These are phyloP conservation scores for Cheilosia variabilis DNA, from an alignment of 2,888 invertebrate species.

Conservation along the genomic window DNA sequence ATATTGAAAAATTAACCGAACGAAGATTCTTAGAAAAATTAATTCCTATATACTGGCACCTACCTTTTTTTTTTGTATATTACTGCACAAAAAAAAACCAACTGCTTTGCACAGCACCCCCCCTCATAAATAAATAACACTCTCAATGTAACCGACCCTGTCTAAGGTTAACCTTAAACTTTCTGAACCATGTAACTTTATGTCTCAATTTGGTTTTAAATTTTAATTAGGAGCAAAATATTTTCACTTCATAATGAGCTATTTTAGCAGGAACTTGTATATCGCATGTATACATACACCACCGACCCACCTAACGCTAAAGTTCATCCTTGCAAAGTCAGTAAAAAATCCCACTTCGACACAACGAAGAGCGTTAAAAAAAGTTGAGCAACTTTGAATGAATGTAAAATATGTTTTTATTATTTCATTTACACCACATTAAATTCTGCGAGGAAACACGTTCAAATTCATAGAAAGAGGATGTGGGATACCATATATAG, in stretches of 20 bases:
- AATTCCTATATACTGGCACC: no score
- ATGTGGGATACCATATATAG: no score
- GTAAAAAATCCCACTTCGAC: slow-evolving; percentile 40
- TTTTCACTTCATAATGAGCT: slow-evolving; percentile 24
- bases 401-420: slow-evolving; percentile 67
- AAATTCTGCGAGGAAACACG: slow-evolving; percentile 21
- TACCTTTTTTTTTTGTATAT: neutral
- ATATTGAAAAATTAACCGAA: no score
- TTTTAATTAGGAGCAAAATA: slow-evolving; percentile 63
- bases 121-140: neutral
- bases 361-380: neutral
- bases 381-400: slow-evolving; percentile 49
- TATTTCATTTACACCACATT: slow-evolving; percentile 54
- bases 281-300: neutral
- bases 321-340: slow-evolving; percentile 39
- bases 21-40: no score
- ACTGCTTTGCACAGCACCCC: neutral
- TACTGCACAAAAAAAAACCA: neutral
- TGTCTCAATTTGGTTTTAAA: slow-evolving; percentile 41
- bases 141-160: slow-evolving; percentile 9
- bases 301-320: neutral
- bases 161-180: slow-evolving; percentile 36
- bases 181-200: neutral
- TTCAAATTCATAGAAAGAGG: neutral
- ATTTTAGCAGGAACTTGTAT: neutral